phyloP scores from a whole-genome alignment of 1,140 invertebrate species.

The Drosophila insularis region DNA sequence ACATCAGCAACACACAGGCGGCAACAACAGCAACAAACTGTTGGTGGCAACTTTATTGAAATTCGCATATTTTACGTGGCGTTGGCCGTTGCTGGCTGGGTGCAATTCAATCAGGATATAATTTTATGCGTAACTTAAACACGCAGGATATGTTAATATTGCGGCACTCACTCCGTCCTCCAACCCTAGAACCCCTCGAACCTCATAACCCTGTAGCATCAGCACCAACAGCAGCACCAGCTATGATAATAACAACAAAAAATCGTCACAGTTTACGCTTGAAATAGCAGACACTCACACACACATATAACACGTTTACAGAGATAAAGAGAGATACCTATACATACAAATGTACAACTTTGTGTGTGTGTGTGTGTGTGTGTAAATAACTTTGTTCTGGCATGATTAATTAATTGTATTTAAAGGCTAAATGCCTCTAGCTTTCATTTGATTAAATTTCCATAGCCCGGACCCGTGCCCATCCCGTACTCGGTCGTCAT shows the following conservation, averaged over 20 bases:
- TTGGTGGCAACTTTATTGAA: slow-evolving; percentile 72
- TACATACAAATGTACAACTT: slow-evolving; percentile 29
- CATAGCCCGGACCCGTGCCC: not conserved
- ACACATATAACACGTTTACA: not conserved
- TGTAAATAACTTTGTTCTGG: slow-evolving; percentile 56
- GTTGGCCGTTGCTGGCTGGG: slow-evolving; percentile 13
- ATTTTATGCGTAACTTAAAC: slow-evolving; percentile 80
- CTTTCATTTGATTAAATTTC: slow-evolving; percentile 80
- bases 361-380: slow-evolving; percentile 22
- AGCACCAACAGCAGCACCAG: slow-evolving; percentile 18
- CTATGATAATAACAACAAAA: slow-evolving; percentile 28
- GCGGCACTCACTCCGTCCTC: slow-evolving; percentile 25
- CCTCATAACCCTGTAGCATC: not conserved
- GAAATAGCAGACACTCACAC: slow-evolving; percentile 59
- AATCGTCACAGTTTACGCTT: slow-evolving; percentile 60
- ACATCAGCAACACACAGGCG: slow-evolving; percentile 9
- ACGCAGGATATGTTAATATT: slow-evolving; percentile 79
- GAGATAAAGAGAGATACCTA: not conserved
- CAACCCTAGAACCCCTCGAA: not conserved
- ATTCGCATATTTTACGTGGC: slow-evolving; percentile 76
- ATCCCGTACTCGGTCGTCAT: not conserved
- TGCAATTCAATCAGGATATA: slow-evolving; percentile 77
- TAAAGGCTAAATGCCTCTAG: slow-evolving; percentile 80
- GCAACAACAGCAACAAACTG: slow-evolving; percentile 30
- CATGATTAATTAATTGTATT: slow-evolving; percentile 81